phyloP scores from a whole-genome alignment of 2,113 vertebrate genomes.

The Campylomormyrus tamandua region DNA sequence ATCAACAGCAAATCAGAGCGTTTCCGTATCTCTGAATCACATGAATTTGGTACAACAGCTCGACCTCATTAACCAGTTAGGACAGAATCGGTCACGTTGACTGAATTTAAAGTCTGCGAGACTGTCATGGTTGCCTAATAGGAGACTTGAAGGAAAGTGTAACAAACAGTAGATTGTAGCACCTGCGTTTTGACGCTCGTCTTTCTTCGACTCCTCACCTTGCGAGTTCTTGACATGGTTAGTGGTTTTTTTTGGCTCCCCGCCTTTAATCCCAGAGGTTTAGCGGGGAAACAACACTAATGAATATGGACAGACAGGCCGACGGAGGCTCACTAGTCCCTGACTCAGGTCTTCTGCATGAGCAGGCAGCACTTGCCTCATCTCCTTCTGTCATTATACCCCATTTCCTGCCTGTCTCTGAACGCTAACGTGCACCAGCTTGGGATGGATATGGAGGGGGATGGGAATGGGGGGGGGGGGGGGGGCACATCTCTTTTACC shows the following conservation, averaged over 20 bases:
- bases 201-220: conserved; percentile 26
- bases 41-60: neutral
- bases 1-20: conserved; percentile 42
- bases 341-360: neutral
- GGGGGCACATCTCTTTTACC: neutral
- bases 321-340: neutral
- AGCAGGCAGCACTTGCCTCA: neutral
- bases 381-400: conserved; percentile 6
- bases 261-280: neutral
- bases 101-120: neutral
- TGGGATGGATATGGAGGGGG: neutral
- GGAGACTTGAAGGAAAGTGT: neutral
- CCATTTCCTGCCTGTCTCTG: neutral
- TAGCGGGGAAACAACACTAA: neutral
- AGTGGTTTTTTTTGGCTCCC: neutral
- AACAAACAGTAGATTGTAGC: neutral
- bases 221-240: neutral
- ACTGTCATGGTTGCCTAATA: neutral
- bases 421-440: conserved; percentile 3
- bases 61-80: neutral
- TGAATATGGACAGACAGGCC: neutral
- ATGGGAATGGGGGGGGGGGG: neutral
- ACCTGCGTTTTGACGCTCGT: conserved; percentile 51
- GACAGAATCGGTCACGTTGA: neutral
- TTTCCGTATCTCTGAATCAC: conserved; percentile 27